Base-by-base conservation (phyloP, 2,888 invertebrate genomes). In the Thera britannica region DNA sequence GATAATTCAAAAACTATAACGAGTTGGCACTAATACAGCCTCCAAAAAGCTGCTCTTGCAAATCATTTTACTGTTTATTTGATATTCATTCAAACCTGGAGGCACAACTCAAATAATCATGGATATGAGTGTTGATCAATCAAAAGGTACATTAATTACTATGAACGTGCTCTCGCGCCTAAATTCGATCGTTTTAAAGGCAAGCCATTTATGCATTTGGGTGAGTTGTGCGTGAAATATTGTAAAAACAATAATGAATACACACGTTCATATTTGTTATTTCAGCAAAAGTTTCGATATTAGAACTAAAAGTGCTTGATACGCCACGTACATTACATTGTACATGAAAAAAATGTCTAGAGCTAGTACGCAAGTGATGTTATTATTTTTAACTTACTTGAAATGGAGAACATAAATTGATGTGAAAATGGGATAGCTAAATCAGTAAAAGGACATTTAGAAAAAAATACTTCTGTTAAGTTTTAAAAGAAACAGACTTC, bases 361-460 rank as follows among this genome's bases (percentile, higher is more conserved):
- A 62, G 62, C 62, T 38, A 62, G 55, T 56, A 62, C 41, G 41
- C 57, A 38, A 44, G 58, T 34, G 58, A 44, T 34, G 2, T n/a
- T 46, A 46, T 46, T 5, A 46, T 44, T 7, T 6, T 23, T 23
- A 23, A 23, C 23, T 23, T 23, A 23, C 23, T 23, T 23, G 23
- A 23, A 23, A 23, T 23, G 23, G 23, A 23, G 23, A 23, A 23
- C 23, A 23, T 23, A 23, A 23, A 23, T 23, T 23, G 23, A 8
- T 12, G 49, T 4, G 12, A 49, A n/a, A 5, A 12, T 49, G 12
- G 12, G n/a, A 12, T 49, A 12, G 12, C 49, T 12, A 34, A 34
- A 34, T 34, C 34, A 9, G 4, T 34, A 8, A 34, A 34, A 34
- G 34, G 0, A 1, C 8, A 23, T 49, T n/a, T 12, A 12, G 12